Base-by-base conservation (phyloP, 2,888 invertebrate species). In the Salpingus planirostris region DNA sequence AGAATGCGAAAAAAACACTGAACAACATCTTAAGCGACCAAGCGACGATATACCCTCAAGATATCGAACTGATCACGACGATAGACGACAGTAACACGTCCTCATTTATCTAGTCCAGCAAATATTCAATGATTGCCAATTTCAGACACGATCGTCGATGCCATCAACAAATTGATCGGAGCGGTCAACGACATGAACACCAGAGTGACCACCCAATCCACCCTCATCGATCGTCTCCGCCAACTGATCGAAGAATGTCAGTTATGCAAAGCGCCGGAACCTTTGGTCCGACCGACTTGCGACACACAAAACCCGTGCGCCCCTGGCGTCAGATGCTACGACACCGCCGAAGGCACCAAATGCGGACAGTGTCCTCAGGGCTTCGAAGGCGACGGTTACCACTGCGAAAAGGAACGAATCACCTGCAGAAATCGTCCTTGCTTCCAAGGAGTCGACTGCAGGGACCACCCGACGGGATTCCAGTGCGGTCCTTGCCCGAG, bases 281-380 rank as follows among this genome's bases (percentile, higher is more conserved):
- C 55, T 55, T 1, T 54, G 55, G 46, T 68, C 67, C 68, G 71
- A n/a, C 28, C 28, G 8, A 80, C 73, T 3, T 88, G 73, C 64
- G 73, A 63, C 46, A 11, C 5, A 5, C 81, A 70, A 49, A 63
- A 70, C 30, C 80, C 81, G 7, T 83, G 83, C 54, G 79, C 68
- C 55, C 65, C 67, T 40, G 74, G 74, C 29, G 80, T 79, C 24
- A 66, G 68, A 38, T 81, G 81, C 55, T 66, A 67, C 45, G 76
- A 80, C 53, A 70, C 69, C 4, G 59, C 66, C 11, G 68, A 66
- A 43, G 77, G 76, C 22, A 70, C 74, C 47, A 71, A 75, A 53
- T 87, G 86, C 60, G 87, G 80, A n/a, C 62, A 74, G 2, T 88
- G 88, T 64, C 87, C 87, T 4, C 45, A 64, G 14, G 87, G 86